A percentile compares a stretch with the other conserved stretches of the same genome.
phyloP scores from a whole-genome alignment of 2,888 invertebrate species.

The Noctua fimbriata region DNA sequence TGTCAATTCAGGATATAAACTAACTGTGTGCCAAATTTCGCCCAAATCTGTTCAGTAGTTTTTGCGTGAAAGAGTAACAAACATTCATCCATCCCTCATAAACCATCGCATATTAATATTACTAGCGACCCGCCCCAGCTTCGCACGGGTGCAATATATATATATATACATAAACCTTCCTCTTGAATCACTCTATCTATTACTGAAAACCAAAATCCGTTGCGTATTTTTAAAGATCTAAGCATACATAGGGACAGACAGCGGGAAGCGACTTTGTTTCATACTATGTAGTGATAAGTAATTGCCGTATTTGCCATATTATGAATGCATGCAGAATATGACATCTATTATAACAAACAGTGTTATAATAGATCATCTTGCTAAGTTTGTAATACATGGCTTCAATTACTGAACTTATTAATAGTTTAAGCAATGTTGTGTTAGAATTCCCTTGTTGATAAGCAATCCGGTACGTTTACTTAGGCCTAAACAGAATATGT shows the following conservation, averaged over 20 bases:
- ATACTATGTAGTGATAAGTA: too few relatives aligned
- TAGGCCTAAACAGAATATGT: conserved; percentile 11
- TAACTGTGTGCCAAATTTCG: background rate
- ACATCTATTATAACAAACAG: background rate
- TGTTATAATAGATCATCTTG: background rate
- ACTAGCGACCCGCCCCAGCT: too few relatives aligned
- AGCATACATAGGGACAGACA: too few relatives aligned
- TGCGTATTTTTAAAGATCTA: too few relatives aligned
- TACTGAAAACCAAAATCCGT: too few relatives aligned
- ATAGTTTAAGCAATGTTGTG: conserved; percentile 14
- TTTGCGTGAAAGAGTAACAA: background rate
- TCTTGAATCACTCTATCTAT: too few relatives aligned
- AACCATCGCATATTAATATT: too few relatives aligned
- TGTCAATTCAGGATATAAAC: background rate
- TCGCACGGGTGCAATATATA: too few relatives aligned
- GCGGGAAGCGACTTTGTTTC: too few relatives aligned
- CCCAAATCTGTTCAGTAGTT: background rate
- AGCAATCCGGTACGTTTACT: background rate
- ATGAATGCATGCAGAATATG: background rate
- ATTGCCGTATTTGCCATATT: background rate
- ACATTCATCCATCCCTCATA: too few relatives aligned
- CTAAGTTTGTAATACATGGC: background rate
- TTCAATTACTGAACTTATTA: background rate
- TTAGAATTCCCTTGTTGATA: conserved; percentile 7
- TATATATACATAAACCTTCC: too few relatives aligned